Conservation (phyloP, 2,113 vertebrate species). For the Setophaga kirtlandii region DNA sequence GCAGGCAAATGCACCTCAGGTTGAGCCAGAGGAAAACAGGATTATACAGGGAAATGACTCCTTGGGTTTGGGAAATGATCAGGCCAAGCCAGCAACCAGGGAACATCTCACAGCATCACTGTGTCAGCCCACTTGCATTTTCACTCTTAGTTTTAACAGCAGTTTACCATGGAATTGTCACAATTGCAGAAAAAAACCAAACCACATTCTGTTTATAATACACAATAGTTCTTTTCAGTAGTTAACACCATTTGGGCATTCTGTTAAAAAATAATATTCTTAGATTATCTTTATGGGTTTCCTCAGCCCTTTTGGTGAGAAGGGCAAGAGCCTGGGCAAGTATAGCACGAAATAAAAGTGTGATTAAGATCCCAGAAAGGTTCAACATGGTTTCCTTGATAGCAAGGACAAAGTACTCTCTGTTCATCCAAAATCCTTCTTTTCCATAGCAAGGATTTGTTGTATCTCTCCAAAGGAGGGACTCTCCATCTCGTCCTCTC, state of each 20-base stretch:
- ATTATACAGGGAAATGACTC: not conserved
- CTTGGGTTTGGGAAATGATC: not conserved
- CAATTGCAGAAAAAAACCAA: not conserved
- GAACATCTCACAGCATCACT: not conserved
- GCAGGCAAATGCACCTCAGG: not conserved
- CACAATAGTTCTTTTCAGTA: not conserved
- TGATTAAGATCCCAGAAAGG: not conserved
- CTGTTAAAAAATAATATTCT: not conserved
- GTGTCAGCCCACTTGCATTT: not conserved
- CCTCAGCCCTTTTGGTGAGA: not conserved
- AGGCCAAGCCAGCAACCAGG: not conserved
- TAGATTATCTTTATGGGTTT: not conserved
- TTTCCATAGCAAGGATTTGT: fast-evolving
- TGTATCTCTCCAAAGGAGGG: fast-evolving
- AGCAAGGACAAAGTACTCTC: not conserved
- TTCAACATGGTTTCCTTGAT: not conserved
- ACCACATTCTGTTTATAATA: not conserved
- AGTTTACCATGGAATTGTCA: not conserved
- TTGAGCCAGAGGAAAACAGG: not conserved
- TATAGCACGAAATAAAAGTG: not conserved
- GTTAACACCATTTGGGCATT: not conserved
- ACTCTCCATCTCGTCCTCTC: not conserved
- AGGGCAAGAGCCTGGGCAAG: not conserved
- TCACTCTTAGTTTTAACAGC: not conserved
- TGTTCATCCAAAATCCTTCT: not conserved